Conservation (phyloP, 2,888 invertebrate species). For the Aporophyla nigra region DNA sequence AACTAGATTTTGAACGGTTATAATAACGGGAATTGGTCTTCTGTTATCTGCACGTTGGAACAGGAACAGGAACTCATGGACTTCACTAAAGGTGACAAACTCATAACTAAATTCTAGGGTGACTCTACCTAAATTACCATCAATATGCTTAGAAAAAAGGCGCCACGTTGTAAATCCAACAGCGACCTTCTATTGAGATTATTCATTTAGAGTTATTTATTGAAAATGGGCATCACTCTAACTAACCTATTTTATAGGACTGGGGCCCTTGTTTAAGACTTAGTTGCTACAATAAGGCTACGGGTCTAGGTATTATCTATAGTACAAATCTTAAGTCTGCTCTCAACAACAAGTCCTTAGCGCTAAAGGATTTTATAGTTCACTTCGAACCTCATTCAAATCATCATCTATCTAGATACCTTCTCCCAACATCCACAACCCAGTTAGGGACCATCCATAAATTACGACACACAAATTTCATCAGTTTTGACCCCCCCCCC, state of each 20-base stretch:
- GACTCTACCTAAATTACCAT: neutral
- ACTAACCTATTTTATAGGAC: conserved; percentile 37
- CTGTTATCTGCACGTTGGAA: neutral
- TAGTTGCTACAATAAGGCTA: conserved; percentile 63
- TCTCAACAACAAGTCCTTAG: conserved; percentile 17
- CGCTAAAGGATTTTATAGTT: neutral
- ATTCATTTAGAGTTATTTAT: neutral
- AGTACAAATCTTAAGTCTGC: conserved; percentile 26
- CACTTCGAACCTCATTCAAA: neutral
- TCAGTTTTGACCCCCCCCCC: too few species aligned
- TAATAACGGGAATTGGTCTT: too few species aligned
- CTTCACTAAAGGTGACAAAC: neutral
- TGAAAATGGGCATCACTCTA: neutral
- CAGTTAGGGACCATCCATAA: too few species aligned
- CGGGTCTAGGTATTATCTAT: conserved; percentile 55
- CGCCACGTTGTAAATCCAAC: neutral
- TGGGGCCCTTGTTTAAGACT: conserved; percentile 43
- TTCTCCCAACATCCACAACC: too few species aligned
- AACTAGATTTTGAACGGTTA: too few species aligned
- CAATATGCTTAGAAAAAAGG: neutral
- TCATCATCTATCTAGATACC: too few species aligned
- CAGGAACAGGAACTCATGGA: neutral
- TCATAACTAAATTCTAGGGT: neutral
- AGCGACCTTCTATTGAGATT: neutral
- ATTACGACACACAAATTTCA: too few species aligned